phyloP scores from a whole-genome alignment of 2,113 vertebrate species.

The Myotis davidii region DNA sequence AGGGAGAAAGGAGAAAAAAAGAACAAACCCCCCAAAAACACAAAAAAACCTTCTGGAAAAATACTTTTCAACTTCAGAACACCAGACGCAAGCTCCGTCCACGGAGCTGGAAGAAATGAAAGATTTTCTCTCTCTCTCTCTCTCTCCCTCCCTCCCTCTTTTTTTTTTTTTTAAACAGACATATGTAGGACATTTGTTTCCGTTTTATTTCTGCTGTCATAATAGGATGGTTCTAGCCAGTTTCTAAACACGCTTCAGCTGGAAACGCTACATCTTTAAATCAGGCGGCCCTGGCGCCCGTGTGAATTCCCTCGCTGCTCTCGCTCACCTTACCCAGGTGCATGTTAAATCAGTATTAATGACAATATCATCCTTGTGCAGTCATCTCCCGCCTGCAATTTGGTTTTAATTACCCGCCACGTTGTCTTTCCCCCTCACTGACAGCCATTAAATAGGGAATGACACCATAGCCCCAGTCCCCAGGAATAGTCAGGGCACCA shows the following conservation, averaged over 20 bases:
- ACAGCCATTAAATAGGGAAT: slow-evolving; percentile 94
- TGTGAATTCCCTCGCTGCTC: slow-evolving; percentile 84
- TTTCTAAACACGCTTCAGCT: slow-evolving; percentile 85
- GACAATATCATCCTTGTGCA: slow-evolving; percentile 93
- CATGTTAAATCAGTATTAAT: slow-evolving; percentile 94
- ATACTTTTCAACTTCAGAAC: slow-evolving; percentile 83
- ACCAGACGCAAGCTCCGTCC: slow-evolving; percentile 33
- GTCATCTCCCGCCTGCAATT: slow-evolving; percentile 97
- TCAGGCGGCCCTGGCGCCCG: slow-evolving; percentile 83
- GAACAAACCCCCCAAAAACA: too few relatives aligned
- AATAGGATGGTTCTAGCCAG: slow-evolving; percentile 87
- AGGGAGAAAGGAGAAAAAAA: neutral
- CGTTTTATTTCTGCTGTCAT: slow-evolving; percentile 86
- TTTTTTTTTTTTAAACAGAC: slow-evolving; percentile 46
- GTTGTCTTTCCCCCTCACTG: slow-evolving; percentile 94
- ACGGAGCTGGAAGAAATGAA: slow-evolving; percentile 57
- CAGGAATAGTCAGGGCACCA: slow-evolving; percentile 79
- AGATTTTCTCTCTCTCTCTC: neutral
- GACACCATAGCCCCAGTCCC: slow-evolving; percentile 85
- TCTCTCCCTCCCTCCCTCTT: slow-evolving; percentile 27
- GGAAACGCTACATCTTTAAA: slow-evolving; percentile 85
- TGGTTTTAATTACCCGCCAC: slow-evolving; percentile 95
- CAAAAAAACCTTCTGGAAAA: slow-evolving; percentile 60
- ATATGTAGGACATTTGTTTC: slow-evolving; percentile 87
- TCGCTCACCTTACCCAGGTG: slow-evolving; percentile 92